Conservation (phyloP, 2,888 invertebrate genomes). For the Norana najaformis region DNA sequence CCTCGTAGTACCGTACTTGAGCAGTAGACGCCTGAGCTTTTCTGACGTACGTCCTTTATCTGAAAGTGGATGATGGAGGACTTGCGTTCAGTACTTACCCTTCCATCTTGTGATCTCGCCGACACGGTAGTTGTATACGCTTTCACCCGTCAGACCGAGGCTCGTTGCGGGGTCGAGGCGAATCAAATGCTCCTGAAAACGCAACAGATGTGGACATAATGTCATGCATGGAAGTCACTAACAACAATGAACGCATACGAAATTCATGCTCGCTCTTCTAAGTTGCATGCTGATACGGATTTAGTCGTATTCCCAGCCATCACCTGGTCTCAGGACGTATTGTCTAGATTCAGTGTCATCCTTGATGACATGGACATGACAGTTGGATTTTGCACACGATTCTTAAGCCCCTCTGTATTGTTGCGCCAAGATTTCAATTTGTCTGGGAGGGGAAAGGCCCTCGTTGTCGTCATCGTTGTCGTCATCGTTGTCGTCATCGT, state of each 20-base stretch:
- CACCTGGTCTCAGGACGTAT: too few species aligned
- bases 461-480: too few species aligned
- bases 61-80: neutral
- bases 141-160: slow-evolving; percentile 28
- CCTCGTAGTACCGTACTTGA: neutral
- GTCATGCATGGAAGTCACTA: neutral
- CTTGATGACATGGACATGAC: too few species aligned
- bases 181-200: slow-evolving; percentile 30
- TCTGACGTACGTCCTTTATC: neutral
- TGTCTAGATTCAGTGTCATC: too few species aligned
- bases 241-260: neutral
- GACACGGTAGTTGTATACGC: slow-evolving; percentile 23
- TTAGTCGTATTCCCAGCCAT: too few species aligned
- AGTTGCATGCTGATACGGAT: neutral
- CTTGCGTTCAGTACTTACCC: neutral
- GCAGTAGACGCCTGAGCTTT: neutral
- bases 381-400: too few species aligned
- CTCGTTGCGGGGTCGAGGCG: slow-evolving; percentile 25
- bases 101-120: slow-evolving; percentile 29
- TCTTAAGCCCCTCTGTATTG: too few species aligned
- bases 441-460: too few species aligned
- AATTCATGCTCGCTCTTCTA: neutral
- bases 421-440: too few species aligned
- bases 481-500: too few species aligned
- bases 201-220: neutral